Base-by-base conservation (phyloP, 2,888 invertebrate species). In the Trichacis sp. region DNA sequence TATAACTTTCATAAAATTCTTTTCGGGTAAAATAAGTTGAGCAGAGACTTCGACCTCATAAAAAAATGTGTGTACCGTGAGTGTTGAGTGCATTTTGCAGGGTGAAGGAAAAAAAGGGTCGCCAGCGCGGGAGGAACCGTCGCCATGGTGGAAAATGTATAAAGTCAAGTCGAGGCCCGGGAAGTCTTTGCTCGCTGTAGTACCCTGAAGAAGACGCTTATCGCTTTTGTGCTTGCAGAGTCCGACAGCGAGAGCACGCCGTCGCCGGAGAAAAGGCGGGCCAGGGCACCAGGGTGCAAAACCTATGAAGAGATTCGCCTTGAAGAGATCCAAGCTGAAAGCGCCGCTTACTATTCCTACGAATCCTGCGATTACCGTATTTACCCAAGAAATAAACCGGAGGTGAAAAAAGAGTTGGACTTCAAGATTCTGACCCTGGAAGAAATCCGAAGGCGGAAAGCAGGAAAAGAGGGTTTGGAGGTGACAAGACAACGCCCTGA, bases 171-270 rank as follows among this genome's bases (percentile, higher is more conserved):
- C 24, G 24, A 24, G 24, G 24, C 36, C n/a, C n/a, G n/a, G 20
- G 45, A 45, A 45, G 45, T 19, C 45, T 45, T 19, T 45, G 45
- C 45, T 45, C 45, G 45, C 45, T 20, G 14, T 9, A 40, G 9
- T 5, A 5, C 3, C 20, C 20, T 19, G 19, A 9, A 45, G 45
- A 42, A 45, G 20, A 20, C 45, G 45, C 9, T 45, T 45, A 18
- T 45, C 45, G 45, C 20, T 45, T 45, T 45, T 45, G 19, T 45
- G 15, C 89, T 91, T 91, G 88, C 90, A 92, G 92, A 92, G 86
- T 92, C 92, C 77, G 92, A 92, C 87, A 90, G 88, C 84, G 92
- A 92, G 87, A 91, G 91, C 83, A 88, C 87, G 73, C 89, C 90
- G 19, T 88, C 90, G 30, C 91, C 91, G 64, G 78, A 78, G 64